Conservation (phyloP, 2,113 vertebrate species). For the Poeciliopsis prolifica region DNA sequence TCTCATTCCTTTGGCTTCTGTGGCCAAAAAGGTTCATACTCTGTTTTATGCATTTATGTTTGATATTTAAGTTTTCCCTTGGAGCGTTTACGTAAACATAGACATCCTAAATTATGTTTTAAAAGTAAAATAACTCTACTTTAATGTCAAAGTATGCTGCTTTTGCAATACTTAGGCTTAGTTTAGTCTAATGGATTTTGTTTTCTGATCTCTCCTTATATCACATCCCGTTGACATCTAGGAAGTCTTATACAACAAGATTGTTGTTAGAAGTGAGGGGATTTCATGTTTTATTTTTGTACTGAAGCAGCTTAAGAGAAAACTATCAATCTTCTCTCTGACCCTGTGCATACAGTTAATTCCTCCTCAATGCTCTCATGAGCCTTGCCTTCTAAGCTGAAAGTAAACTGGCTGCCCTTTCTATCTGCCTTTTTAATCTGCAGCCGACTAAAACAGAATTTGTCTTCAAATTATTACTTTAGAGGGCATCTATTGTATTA, state of each 20-base stretch:
- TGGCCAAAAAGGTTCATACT: constrained; percentile 27
- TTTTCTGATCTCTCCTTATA: neutral
- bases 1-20: constrained; percentile 23
- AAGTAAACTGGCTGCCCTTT: constrained; percentile 20
- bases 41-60: constrained; percentile 18
- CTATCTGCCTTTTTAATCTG: constrained; percentile 22
- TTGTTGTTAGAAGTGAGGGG: constrained; percentile 24
- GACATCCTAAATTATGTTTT: constrained; percentile 30
- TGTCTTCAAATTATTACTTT: neutral
- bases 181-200: neutral
- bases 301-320: constrained; percentile 58
- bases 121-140: neutral
- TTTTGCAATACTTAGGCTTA: neutral
- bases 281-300: constrained; percentile 55
- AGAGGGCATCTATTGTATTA: neutral
- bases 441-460: neutral
- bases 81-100: constrained; percentile 1
- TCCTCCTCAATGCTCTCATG: constrained; percentile 46
- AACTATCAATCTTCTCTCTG: constrained; percentile 59
- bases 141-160: neutral
- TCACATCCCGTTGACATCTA: constrained; percentile 39
- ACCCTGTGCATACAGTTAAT: constrained; percentile 44
- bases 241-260: constrained; percentile 42
- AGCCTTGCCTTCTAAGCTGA: constrained; percentile 29
- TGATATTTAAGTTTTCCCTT: constrained; percentile 57